phyloP scores from a whole-genome alignment of 2,888 invertebrate genomes.

The Notodonta dromedarius region DNA sequence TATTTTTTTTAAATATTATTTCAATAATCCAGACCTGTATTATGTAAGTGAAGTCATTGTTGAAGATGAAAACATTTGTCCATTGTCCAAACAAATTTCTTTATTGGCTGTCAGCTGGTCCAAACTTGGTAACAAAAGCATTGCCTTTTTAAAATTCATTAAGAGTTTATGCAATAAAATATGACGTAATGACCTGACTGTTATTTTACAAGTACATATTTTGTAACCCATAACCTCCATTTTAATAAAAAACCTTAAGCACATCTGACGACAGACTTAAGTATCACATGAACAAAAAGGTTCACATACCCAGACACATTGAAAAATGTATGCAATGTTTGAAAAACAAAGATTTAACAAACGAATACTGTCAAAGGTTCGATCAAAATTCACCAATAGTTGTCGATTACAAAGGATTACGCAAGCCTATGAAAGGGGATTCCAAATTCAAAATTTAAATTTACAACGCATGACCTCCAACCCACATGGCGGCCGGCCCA shows the following conservation, averaged over 20 bases:
- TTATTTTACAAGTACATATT: neutral
- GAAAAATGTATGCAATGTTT: neutral
- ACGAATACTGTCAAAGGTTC: neutral
- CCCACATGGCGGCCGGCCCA: constrained; percentile 77
- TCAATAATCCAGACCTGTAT: constrained; percentile 33
- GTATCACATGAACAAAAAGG: neutral
- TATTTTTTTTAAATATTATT: constrained; percentile 54
- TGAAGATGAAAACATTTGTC: constrained; percentile 49
- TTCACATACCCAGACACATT: neutral
- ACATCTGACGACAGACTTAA: neutral
- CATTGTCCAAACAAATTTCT: constrained; percentile 30
- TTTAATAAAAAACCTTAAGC: neutral
- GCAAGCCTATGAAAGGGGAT: constrained; percentile 40
- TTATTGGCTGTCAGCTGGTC: constrained; percentile 29
- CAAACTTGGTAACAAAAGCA: neutral
- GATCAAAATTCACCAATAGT: constrained; percentile 2
- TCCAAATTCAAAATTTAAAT: constrained; percentile 59
- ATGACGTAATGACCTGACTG: neutral
- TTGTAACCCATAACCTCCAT: neutral
- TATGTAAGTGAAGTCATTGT: constrained; percentile 36
- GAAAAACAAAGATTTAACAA: neutral
- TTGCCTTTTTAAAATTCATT: neutral
- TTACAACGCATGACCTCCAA: constrained; percentile 72
- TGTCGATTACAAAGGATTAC: constrained; percentile 26
- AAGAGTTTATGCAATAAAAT: constrained; percentile 1